Evolutionary conservation across 2,888 invertebrate genomes (phyloP), one percentile per base, ranked within the genome.

Genomic region (Choreutis nemorana): DNA sequence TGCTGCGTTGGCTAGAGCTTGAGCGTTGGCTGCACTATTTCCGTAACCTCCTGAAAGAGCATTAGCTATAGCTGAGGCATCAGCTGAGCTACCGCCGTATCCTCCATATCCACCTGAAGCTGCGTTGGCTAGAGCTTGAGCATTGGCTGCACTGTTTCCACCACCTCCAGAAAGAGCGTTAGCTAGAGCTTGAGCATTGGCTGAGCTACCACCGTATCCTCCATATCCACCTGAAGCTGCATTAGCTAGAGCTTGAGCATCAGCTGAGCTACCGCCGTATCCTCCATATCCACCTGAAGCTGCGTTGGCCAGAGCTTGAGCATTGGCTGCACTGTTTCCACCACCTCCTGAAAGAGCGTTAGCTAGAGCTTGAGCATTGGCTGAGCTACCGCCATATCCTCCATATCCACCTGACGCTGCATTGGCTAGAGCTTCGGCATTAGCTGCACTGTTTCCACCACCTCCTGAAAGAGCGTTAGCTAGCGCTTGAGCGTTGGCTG

Each of bases 171-270:
- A 18, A 6, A 18, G 18, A 18, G 8, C 18, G 2, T 18, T 18
- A 8, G 18, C 18, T 18, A 8, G 18, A 25, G 41, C 35, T 14
- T 37, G 32, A 5, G 35, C 34, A 14, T 26, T 6, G 8, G 7
- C 2, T 18, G 8, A 18, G 8, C 18, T 8, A 7, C 18, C 18
- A 8, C 6, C 18, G 8, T 1, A 8, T 18, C 8, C 8, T 6
- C 18, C 18, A 18, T 7, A 18, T 18, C 18, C 18, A 18, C 18
- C 18, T 18, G 18, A 8, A 2, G 24, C 3, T n/a, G 28, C 33
- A 25, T 31, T 28, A 11, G 33, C 32, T 31, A 29, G 27, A 9
- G 41, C 35, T 18, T 36, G 32, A 5, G 36, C 33, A 14, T 27
- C 25, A 2, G 29, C 18, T 6, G 18, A 18, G 18, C 18, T 7